Evolutionary conservation across 2,888 invertebrate species (phyloP).

Genomic region (Drosophila demipolita): DNA sequence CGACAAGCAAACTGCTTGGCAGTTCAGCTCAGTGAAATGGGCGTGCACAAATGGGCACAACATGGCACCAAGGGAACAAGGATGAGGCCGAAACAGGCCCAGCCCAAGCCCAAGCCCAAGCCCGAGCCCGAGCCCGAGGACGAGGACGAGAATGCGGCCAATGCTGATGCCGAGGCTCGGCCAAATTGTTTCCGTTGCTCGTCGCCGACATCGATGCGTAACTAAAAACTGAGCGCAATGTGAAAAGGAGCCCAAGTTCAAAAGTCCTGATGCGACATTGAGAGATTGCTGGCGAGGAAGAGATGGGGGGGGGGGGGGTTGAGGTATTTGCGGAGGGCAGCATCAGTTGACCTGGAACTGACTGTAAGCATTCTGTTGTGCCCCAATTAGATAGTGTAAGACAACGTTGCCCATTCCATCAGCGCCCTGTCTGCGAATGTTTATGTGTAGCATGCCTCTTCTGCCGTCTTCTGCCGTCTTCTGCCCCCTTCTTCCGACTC

Average conservation of each 20-base stretch:
- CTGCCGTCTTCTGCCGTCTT: neutral
- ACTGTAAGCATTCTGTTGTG: constrained; percentile 40
- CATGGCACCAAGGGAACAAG: neutral
- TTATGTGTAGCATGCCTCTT: constrained; percentile 31
- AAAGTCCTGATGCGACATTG: constrained; percentile 34
- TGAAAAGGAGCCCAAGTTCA: constrained; percentile 55
- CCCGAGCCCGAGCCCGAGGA: neutral
- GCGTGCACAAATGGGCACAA: constrained; percentile 5
- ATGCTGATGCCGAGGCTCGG: neutral
- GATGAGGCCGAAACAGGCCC: constrained; percentile 22
- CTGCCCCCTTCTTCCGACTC: neutral
- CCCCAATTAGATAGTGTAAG: constrained; percentile 50
- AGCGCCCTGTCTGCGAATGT: constrained; percentile 30
- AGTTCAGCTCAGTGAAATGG: constrained; percentile 1
- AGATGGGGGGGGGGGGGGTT: neutral
- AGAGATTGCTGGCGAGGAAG: neutral
- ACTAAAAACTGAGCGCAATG: constrained; percentile 25
- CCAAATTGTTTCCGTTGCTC: neutral
- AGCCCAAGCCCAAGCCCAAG: constrained; percentile 7
- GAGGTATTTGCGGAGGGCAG: neutral
- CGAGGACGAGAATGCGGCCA: neutral
- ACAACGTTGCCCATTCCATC: constrained; percentile 22
- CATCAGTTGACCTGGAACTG: constrained; percentile 54
- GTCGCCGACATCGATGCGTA: constrained; percentile 16
- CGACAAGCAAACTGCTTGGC: constrained; percentile 28